Evolutionary conservation across 1,140 invertebrate species (phyloP), one percentile per base, ranked within the genome.

Genomic region (Euschistus heros): DNA sequence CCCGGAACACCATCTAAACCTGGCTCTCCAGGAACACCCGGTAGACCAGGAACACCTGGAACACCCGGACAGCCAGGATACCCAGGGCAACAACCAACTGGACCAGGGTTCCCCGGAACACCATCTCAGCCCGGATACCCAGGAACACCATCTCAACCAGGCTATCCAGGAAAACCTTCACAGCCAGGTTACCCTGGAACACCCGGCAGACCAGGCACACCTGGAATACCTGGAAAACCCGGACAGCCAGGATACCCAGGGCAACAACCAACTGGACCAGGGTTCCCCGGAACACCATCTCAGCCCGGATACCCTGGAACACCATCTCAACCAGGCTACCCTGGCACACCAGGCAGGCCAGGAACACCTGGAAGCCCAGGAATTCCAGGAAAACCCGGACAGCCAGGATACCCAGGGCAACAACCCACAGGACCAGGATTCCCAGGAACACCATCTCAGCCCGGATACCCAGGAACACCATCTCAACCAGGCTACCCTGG

Each of bases 1-100:
- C 71, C 70, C 42, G 71, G 69, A 17, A 67, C 8, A 46, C 72
- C 75, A 62, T 63, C 70, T n/a, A 47, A 63, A 47, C 63, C 67
- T 70, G 70, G 68, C 13, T 59, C 67, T 44, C 69, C 68, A 22
- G 71, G 70, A 4, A 44, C 70, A 22, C 70, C 71, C 66, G 71
- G 70, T 22, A 62, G 67, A 37, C 69, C 70, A 13, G 68, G 69
- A 20, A 47, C 68, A 20, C 68, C 70, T 20, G 71, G 70, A 50
- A 59, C 65, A 7, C 69, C 70, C 50, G 72, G 73, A 26, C n/a
- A 65, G 3, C 67, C 70, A 61, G 68, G 67, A 18, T 47, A 66
- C 42, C 70, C 70, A 20, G 69, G 67, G 50, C 61, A 66, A 68
- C 44, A 68, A 60, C 69, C 69, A 33, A 69, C 68, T 37, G 71